Conservation (phyloP, 2,797 vertebrate genomes). For the Rhinogobio ventralis region DNA sequence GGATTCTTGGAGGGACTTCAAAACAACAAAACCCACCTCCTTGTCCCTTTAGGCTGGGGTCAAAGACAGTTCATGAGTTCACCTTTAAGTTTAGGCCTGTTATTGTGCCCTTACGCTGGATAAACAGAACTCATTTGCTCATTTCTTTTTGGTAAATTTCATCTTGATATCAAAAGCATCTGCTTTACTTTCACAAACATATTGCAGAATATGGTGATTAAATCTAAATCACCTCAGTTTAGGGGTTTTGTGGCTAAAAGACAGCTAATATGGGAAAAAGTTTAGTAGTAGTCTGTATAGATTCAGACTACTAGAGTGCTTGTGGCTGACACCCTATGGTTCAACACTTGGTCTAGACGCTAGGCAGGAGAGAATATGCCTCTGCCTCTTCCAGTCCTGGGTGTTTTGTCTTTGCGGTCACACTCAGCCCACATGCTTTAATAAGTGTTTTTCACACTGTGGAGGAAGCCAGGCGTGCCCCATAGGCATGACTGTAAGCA, state of each 20-base stretch:
- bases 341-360: slow-evolving; percentile 35
- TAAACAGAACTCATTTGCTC: slow-evolving; percentile 12
- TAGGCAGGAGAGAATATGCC: slow-evolving; percentile 31
- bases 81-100: slow-evolving; percentile 86
- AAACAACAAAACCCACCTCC: slow-evolving; percentile 80
- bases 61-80: slow-evolving; percentile 87
- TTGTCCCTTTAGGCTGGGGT: slow-evolving; percentile 73
- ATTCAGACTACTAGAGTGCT: slow-evolving; percentile 17
- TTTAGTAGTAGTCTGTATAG: slow-evolving; percentile 4
- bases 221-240: neutral
- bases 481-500: slow-evolving; percentile 23
- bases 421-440: slow-evolving; percentile 45
- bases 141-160: slow-evolving; percentile 9
- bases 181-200: neutral
- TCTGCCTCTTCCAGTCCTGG: slow-evolving; percentile 3
- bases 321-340: slow-evolving; percentile 10
- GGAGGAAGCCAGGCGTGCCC: slow-evolving; percentile 28
- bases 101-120: slow-evolving; percentile 25
- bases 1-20: slow-evolving; percentile 83
- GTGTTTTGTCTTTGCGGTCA: slow-evolving; percentile 33
- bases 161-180: neutral
- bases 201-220: neutral
- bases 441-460: slow-evolving; percentile 45
- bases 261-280: slow-evolving; percentile 21
- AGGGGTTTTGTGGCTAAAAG: slow-evolving; percentile 31